Base-by-base conservation (phyloP, 2,113 vertebrate genomes). In the Larimichthys polyactis region DNA sequence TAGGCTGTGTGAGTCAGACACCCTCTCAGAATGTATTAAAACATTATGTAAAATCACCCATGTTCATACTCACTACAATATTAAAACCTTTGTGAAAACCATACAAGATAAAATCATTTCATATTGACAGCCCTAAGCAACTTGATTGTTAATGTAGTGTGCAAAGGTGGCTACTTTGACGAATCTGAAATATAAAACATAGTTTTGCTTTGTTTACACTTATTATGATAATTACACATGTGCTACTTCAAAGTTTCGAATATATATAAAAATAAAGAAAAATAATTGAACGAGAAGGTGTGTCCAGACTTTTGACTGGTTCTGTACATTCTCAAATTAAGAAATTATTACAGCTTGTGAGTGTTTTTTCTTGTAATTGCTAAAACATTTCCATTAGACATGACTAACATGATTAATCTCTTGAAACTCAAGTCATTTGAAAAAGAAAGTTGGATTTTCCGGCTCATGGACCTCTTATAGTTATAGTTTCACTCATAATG, bases 331-430 rank as follows among this genome's bases (percentile, higher is more conserved):
- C 3, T 49, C 4, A 32, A 48, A 60, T 32, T 4, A 20, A 48
- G 19, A 36, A 20, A 40, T 44, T 5, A 20, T 36, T 54, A 20
- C 32, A 70, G 27, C 7, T 57, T 58, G 17, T 24, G 24, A 59
- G 32, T 58, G 8, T 59, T 1, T 71, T 54, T 17, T n/a, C 20
- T 3, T 29, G 5, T 73, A 66, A 49, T 32, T 65, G 14, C 44
- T 71, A 11, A 55, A 69, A 51, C 27, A n/a, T 66, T 20, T 15
- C 32, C 4, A 0, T n/a, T 8, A 55, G 64, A 7, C 19, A 3
- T n/a, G 15, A 22, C n/a, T 46, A 24, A 69, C 43, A 63, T 85
- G 44, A 85, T 82, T 59, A 48, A 65, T 70, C 24, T 1, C 8
- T 40, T 10, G 15, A 54, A 20, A 54, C 29, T 22, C 5, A 9